Conservation (phyloP, 2,113 vertebrate genomes). For the Rhinoderma darwinii region DNA sequence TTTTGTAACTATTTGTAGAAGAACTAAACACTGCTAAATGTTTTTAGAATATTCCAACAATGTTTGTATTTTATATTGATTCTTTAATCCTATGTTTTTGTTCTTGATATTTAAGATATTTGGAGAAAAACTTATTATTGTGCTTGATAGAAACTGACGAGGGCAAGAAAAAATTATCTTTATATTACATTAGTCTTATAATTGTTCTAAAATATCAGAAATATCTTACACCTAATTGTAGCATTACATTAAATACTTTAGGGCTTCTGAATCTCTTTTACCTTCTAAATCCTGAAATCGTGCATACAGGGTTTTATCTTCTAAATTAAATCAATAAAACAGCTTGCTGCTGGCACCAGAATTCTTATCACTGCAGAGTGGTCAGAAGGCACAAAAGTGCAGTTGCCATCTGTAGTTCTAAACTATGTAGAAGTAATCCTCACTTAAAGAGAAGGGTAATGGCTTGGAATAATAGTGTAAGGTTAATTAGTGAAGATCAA, state of each 20-base stretch:
- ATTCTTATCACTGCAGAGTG: conserved; percentile 46
- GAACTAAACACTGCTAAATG: too few species aligned
- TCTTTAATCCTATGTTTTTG: too few species aligned
- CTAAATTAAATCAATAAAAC: conserved; percentile 34
- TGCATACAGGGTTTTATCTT: conserved; percentile 25
- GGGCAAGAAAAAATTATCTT: background rate
- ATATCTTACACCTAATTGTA: background rate
- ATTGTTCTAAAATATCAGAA: background rate
- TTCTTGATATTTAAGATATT: background rate
- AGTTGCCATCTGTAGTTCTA: conserved; percentile 49
- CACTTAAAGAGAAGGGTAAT: conserved; percentile 56
- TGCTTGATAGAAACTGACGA: background rate
- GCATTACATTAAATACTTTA: background rate
- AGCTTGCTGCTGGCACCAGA: conserved; percentile 38
- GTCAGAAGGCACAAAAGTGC: conserved; percentile 46
- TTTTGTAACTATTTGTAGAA: too few species aligned
- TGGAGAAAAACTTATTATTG: background rate
- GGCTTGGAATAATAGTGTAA: conserved; percentile 57
- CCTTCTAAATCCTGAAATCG: conserved; percentile 18
- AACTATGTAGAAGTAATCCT: conserved; percentile 41
- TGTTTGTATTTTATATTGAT: too few species aligned
- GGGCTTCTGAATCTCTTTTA: background rate
- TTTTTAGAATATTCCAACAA: too few species aligned
- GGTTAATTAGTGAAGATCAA: conserved; percentile 59
- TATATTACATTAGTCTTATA: background rate